Percentiles rank a stretch among this genome's conserved stretches.
Evolutionary conservation across 2,888 invertebrate species (phyloP).

Genomic region (Sesamia inferens): DNA sequence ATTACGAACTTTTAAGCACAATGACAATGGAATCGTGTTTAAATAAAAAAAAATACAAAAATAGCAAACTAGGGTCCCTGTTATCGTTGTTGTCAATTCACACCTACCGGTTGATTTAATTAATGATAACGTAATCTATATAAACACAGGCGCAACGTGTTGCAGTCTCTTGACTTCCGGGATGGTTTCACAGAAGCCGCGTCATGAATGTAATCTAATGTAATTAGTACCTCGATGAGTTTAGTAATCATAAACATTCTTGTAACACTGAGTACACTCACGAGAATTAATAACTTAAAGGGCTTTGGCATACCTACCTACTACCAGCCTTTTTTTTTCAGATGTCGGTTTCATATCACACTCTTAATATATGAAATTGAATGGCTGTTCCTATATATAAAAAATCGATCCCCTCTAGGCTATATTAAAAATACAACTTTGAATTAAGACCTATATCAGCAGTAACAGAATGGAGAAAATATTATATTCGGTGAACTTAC

Average conservation of each 20-base stretch:
- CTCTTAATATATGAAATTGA: no score
- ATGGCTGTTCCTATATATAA: background rate
- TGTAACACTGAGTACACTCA: background rate
- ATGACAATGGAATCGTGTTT: no score
- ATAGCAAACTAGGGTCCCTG: no score
- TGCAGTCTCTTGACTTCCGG: constrained; percentile 38
- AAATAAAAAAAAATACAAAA: no score
- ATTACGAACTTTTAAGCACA: no score
- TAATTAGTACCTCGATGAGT: background rate
- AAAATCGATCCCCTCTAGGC: background rate
- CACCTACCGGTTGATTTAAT: constrained; percentile 21
- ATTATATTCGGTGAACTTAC: no score
- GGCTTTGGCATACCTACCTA: background rate
- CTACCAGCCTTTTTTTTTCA: background rate
- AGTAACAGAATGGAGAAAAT: no score
- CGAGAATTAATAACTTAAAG: background rate
- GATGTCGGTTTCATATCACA: background rate
- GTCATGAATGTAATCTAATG: background rate
- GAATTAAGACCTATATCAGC: no score
- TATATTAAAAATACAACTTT: background rate
- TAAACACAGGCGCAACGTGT: constrained; percentile 29
- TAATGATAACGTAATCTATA: constrained; percentile 35
- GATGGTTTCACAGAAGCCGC: constrained; percentile 11
- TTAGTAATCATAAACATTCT: background rate
- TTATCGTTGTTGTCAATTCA: constrained; percentile 23